Percentiles rank a stretch among this genome's conserved stretches.
Evolutionary conservation across 2,888 invertebrate species (phyloP).

Genomic region (Drosophila eohydei): DNA sequence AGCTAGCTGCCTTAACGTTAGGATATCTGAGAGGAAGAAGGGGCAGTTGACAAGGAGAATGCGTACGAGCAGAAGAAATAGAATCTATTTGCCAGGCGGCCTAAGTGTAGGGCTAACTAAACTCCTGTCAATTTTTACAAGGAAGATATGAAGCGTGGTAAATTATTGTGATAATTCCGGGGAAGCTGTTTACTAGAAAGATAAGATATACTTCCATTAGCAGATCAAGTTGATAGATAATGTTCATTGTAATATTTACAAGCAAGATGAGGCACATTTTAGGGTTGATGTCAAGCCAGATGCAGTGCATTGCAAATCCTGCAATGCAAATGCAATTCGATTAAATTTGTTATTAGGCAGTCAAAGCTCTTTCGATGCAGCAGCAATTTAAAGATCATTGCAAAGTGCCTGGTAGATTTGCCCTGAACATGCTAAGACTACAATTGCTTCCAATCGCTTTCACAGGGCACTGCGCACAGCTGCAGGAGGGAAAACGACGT

Average conservation of each 20-base stretch:
- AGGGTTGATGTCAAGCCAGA: neutral
- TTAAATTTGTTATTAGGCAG: neutral
- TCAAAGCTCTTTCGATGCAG: neutral
- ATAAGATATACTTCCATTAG: neutral
- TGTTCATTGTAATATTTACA: neutral
- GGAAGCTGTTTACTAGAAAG: too few relatives aligned
- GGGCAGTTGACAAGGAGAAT: too few relatives aligned
- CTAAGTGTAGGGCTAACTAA: neutral
- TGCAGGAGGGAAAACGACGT: slow-evolving; percentile 87
- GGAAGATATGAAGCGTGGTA: neutral
- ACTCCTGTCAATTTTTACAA: neutral
- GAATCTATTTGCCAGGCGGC: too few relatives aligned
- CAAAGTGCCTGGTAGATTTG: neutral
- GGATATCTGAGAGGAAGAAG: too few relatives aligned
- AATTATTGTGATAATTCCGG: neutral
- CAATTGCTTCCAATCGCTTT: neutral
- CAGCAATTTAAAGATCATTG: neutral
- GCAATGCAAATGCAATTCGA: neutral
- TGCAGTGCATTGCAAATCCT: neutral
- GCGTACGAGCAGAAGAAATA: neutral
- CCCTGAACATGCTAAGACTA: neutral
- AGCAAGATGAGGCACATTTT: neutral
- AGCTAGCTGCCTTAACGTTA: too few relatives aligned
- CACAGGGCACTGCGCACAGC: slow-evolving; percentile 79
- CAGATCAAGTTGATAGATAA: neutral